phyloP scores from a whole-genome alignment of 2,113 vertebrate genomes.

The Calypte anna region DNA sequence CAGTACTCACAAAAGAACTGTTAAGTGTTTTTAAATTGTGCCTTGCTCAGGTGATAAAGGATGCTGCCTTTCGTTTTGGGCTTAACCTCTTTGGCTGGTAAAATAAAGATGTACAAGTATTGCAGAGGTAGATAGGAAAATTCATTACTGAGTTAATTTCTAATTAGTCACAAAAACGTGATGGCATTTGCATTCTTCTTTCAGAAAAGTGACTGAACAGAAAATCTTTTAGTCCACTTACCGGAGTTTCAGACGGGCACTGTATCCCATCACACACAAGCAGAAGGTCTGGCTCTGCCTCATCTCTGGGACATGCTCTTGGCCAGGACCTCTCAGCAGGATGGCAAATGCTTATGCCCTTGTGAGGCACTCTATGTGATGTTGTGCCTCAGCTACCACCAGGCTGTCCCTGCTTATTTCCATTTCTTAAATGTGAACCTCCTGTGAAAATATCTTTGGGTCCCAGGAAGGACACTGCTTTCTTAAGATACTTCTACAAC shows the following conservation, averaged over 20 bases:
- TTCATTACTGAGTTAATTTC: background rate
- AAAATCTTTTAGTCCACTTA: background rate
- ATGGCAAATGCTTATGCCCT: background rate
- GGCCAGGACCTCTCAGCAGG: background rate
- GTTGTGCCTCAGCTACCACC: background rate
- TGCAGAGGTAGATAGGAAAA: background rate
- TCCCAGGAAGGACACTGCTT: background rate
- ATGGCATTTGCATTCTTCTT: background rate
- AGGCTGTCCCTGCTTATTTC: background rate
- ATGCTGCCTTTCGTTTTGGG: background rate
- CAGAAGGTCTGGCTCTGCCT: background rate
- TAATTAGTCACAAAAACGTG: background rate
- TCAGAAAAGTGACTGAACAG: background rate
- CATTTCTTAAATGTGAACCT: background rate
- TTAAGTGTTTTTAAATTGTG: background rate
- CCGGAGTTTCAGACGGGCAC: fast-evolving
- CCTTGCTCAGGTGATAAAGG: background rate
- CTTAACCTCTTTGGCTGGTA: background rate
- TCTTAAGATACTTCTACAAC: background rate
- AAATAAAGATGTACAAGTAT: background rate
- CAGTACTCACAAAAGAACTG: background rate
- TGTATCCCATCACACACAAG: fast-evolving
- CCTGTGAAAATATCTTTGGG: background rate
- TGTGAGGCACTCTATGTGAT: fast-evolving
- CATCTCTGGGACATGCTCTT: background rate